Evolutionary conservation across 2,888 invertebrate genomes (phyloP).

Genomic region (Caenorhabditis parvicauda): DNA sequence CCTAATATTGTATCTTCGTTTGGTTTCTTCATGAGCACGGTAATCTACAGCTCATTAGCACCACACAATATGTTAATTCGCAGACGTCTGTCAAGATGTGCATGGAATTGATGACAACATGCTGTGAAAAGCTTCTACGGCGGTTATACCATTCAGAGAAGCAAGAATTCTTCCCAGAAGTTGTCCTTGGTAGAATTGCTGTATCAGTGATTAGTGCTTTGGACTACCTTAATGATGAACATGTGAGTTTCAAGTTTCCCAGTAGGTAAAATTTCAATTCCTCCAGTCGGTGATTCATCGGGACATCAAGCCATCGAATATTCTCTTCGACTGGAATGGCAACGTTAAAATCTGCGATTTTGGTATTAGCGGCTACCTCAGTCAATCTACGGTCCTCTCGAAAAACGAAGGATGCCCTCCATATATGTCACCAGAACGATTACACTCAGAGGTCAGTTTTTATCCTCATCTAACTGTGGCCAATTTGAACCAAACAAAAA

Average conservation of each 20-base stretch:
- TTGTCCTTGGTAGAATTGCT: conserved; percentile 91
- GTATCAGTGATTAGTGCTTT: conserved; percentile 96
- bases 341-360: conserved; percentile 97
- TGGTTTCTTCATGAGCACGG: conserved; percentile 29
- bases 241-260: conserved; percentile 59
- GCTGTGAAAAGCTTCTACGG: conserved; percentile 92
- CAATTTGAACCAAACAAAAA: too few species aligned
- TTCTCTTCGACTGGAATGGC: conserved; percentile 85
- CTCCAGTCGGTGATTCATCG: conserved; percentile 56
- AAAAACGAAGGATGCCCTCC: conserved; percentile 91
- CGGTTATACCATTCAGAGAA: conserved; percentile 68
- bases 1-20: conserved; percentile 24
- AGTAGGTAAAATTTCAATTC: not conserved
- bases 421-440: conserved; percentile 79
- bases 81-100: conserved; percentile 92
- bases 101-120: conserved; percentile 99
- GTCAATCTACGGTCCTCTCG: conserved; percentile 75
- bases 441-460: conserved; percentile 21
- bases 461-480: too few species aligned
- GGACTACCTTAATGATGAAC: conserved; percentile 92
- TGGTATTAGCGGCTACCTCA: conserved; percentile 83
- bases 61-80: conserved; percentile 8
- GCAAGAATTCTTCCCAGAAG: conserved; percentile 80
- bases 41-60: not conserved
- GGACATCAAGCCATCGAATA: conserved; percentile 80